A percentile compares a stretch with the other conserved stretches of the same genome.
phyloP scores from a whole-genome alignment of 1,140 invertebrate species.

The Oscheius sp. region DNA sequence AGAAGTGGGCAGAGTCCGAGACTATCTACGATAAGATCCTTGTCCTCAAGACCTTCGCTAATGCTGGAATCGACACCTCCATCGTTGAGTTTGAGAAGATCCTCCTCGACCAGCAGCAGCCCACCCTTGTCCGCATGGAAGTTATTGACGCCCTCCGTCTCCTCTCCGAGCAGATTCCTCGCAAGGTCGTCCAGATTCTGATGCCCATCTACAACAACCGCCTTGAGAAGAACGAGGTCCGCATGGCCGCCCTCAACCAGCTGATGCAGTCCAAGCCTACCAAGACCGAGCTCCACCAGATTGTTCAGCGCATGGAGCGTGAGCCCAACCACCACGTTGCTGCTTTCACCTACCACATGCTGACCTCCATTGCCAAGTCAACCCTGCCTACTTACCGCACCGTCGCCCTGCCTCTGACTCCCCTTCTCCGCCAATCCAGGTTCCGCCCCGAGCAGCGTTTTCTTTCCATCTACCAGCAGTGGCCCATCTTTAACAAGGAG shows the following conservation, averaged over 20 bases:
- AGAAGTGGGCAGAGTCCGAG: slow-evolving; percentile 23
- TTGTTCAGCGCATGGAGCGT: slow-evolving; percentile 44
- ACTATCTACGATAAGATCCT: slow-evolving; percentile 41
- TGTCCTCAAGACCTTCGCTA: slow-evolving; percentile 49
- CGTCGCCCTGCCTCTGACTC: slow-evolving; percentile 10
- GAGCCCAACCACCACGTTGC: slow-evolving; percentile 55
- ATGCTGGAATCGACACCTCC: slow-evolving; percentile 50
- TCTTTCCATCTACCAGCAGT: slow-evolving; percentile 13
- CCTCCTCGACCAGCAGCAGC: slow-evolving; percentile 43
- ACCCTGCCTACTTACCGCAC: slow-evolving; percentile 9
- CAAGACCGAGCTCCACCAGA: slow-evolving; percentile 32
- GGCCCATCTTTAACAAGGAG: slow-evolving; percentile 29
- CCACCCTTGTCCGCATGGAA: slow-evolving; percentile 44
- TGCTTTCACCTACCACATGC: slow-evolving; percentile 45
- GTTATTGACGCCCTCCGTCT: slow-evolving; percentile 57
- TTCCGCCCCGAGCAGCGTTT: not conserved
- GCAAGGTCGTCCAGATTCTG: slow-evolving; percentile 47
- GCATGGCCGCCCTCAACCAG: slow-evolving; percentile 51
- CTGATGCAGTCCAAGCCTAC: slow-evolving; percentile 43
- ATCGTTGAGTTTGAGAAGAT: slow-evolving; percentile 44
- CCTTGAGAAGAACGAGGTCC: slow-evolving; percentile 47
- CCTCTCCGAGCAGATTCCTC: slow-evolving; percentile 41
- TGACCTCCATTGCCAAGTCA: slow-evolving; percentile 14
- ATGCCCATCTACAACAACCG: slow-evolving; percentile 49
- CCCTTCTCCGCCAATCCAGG: slow-evolving; percentile 14